Evolutionary conservation across 2,888 invertebrate species (phyloP), one percentile per base, ranked within the genome.

Genomic region (Stegophylla sp.): DNA sequence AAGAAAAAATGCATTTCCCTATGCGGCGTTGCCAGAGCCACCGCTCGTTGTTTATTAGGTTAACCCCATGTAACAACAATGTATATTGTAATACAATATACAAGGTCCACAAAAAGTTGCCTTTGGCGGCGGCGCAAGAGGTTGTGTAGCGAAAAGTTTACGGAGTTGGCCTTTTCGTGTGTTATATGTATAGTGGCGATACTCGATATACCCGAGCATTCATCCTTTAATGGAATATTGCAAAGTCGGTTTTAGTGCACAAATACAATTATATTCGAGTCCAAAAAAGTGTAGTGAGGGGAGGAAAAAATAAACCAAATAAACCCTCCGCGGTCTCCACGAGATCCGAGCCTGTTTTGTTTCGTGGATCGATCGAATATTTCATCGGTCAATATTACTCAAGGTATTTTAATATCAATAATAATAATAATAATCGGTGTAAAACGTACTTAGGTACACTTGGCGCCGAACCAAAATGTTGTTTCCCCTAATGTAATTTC

Each of bases 391-490:
- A 34, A n/a, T n/a, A n/a, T n/a, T n/a, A n/a, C n/a, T n/a, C n/a
- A n/a, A n/a, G n/a, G n/a, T n/a, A n/a, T n/a, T 34, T 51, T 34
- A 20, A 66, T 10, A 41, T n/a, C n/a, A n/a, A 34, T 34, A 34
- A 34, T 34, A 34, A 34, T 34, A 5, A 34, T 34, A 34, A 34
- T 34, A 34, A 61, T 61, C 7, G 17, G 17, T n/a, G 43, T 23
- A 71, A 41, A 71, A 53, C 53, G 34, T 23, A 26, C 34, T 34
- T 34, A 61, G 13, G 61, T 34, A n/a, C 12, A 13, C 10, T 61
- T 61, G 73, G 73, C 73, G 13, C n/a, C 45, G 9, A 43, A 1
- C 61, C 73, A 73, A 73, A 73, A 61, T 28, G 28, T 59, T 73
- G 28, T 61, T 45, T 28, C 61, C 61, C 12, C 23, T 61, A 34